These are phyloP conservation scores for Dioctria linearis DNA, from an alignment of 2,888 invertebrate genomes.

Conservation along the genomic window DNA sequence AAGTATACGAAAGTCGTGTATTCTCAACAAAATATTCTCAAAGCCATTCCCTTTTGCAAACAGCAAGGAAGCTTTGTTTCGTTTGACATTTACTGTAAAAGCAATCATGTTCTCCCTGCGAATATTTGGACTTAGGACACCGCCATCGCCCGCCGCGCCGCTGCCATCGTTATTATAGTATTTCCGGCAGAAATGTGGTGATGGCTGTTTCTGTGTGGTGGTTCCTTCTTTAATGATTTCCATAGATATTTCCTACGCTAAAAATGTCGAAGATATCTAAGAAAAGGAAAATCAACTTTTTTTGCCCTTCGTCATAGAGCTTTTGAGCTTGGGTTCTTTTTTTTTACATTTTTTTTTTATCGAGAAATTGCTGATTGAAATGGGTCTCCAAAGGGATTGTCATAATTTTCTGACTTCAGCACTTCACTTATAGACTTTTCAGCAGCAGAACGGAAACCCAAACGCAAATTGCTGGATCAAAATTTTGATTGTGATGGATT, in stretches of 20 bases:
- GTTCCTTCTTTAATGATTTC: neutral
- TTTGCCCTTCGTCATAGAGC: conserved; percentile 5
- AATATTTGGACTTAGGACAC: conserved; percentile 28
- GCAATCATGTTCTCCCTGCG: conserved; percentile 48
- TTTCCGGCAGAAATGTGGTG: neutral
- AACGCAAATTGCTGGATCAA: conserved; percentile 47
- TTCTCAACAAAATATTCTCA: conserved; percentile 3
- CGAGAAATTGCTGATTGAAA: conserved; percentile 45
- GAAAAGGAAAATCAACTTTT: conserved; percentile 31
- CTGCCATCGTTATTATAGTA: neutral
- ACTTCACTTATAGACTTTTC: neutral
- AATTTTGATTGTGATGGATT: conserved; percentile 36
- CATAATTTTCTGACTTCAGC: conserved; percentile 40
- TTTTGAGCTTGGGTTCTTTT: neutral
- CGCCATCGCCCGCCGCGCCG: neutral
- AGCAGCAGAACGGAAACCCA: conserved; percentile 17
- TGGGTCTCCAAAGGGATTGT: conserved; percentile 46
- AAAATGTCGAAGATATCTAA: conserved; percentile 9
- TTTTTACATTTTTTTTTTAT: conserved; percentile 15
- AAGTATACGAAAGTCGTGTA: conserved; percentile 2
- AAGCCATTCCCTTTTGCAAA: neutral
- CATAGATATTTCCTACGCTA: conserved; percentile 25
- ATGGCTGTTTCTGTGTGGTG: neutral
- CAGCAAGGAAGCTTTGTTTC: conserved; percentile 46
- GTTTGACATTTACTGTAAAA: conserved; percentile 53